Percentiles rank a stretch among this genome's conserved stretches.
Conservation (phyloP, 2,888 invertebrate genomes). For the Steinernema scapterisci region DNA sequence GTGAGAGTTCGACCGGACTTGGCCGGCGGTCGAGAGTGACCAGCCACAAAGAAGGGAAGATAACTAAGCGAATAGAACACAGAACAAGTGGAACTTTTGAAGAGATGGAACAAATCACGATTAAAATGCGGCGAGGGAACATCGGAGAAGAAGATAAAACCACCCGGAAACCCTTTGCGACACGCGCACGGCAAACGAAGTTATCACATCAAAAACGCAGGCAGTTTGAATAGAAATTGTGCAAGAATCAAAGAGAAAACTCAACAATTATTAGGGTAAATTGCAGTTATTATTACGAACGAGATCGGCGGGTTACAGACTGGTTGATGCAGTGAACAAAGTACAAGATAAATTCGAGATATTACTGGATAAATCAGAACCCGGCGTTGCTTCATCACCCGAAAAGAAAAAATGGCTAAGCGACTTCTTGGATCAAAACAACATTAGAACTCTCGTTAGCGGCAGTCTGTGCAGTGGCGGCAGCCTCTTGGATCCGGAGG, state of each 20-base stretch:
- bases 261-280: constrained; percentile 25
- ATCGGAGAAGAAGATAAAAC: not conserved
- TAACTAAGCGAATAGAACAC: not conserved
- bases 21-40: not conserved
- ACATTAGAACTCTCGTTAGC: not conserved
- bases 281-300: constrained; percentile 22
- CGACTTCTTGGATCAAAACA: not conserved
- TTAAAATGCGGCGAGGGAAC: not conserved
- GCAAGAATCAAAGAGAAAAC: not conserved
- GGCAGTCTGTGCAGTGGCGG: too few relatives aligned
- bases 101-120: not conserved
- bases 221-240: constrained; percentile 19
- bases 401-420: not conserved
- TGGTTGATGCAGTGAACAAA: constrained; percentile 9
- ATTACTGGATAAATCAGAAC: not conserved
- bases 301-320: constrained; percentile 29
- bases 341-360: not conserved
- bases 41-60: not conserved
- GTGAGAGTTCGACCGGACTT: constrained; percentile 1
- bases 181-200: constrained; percentile 26
- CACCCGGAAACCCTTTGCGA: constrained; percentile 30
- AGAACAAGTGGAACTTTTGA: too few relatives aligned
- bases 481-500: not conserved
- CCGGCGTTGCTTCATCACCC: constrained; percentile 24
- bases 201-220: constrained; percentile 22